Evolutionary conservation across 2,797 vertebrate genomes (phyloP).

Genomic region (Phrynocephalus forsythii): DNA sequence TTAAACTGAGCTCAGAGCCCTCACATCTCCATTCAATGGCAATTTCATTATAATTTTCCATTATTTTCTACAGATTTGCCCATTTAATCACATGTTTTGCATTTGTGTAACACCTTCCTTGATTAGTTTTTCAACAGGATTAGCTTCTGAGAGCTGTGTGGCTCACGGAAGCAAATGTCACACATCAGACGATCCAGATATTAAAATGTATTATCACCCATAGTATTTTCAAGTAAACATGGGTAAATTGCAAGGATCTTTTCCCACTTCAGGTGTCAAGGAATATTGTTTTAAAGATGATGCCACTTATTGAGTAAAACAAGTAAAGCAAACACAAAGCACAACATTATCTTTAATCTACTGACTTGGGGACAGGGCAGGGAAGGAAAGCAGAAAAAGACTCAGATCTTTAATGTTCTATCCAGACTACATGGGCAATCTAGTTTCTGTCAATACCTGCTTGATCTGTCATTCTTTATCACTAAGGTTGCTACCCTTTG

Average conservation of each 20-base stretch:
- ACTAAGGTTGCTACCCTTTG: too few species aligned
- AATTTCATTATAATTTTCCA: constrained; percentile 79
- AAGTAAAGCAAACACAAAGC: constrained; percentile 27
- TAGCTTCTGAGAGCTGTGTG: constrained; percentile 80
- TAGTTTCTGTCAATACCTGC: too few species aligned
- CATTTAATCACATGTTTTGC: constrained; percentile 86
- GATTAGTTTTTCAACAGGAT: constrained; percentile 88
- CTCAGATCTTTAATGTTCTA: not conserved
- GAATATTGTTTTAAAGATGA: constrained; percentile 19
- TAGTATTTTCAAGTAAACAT: constrained; percentile 61
- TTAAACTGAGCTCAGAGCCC: constrained; percentile 83
- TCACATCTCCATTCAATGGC: constrained; percentile 82
- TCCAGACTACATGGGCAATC: not conserved
- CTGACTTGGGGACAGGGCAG: not conserved
- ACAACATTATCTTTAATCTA: not conserved
- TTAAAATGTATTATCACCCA: constrained; percentile 69
- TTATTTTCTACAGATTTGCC: constrained; percentile 79
- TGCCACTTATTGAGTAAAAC: not conserved
- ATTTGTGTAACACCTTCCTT: constrained; percentile 84
- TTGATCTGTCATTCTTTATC: too few species aligned
- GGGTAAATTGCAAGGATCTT: constrained; percentile 71
- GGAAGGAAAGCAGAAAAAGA: not conserved
- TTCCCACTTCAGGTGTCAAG: constrained; percentile 36
- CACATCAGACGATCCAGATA: constrained; percentile 71
- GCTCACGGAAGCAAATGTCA: constrained; percentile 85